Evolutionary conservation across 2,113 vertebrate species (phyloP).

Genomic region (Urocolius indicus): DNA sequence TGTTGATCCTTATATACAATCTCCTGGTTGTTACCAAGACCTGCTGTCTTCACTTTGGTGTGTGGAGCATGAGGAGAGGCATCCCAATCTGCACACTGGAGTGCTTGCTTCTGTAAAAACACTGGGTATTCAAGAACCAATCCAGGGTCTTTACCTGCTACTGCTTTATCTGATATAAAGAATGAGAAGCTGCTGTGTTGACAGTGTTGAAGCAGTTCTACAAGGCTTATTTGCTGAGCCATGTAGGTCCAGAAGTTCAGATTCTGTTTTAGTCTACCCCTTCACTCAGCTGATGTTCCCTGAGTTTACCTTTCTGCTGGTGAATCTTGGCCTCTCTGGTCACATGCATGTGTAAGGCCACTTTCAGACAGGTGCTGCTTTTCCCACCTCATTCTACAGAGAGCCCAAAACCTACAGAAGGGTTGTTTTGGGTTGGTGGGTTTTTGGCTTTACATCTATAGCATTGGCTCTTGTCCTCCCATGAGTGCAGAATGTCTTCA

Average conservation of each 20-base stretch:
- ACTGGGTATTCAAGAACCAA: neutral
- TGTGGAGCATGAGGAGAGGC: neutral
- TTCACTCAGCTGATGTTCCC: neutral
- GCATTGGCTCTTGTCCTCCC: neutral
- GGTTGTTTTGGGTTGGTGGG: neutral
- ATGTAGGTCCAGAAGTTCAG: neutral
- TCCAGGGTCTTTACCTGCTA: neutral
- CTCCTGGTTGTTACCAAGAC: neutral
- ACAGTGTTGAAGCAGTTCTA: neutral
- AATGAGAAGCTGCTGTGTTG: neutral
- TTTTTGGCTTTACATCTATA: neutral
- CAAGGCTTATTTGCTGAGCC: neutral
- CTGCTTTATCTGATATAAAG: neutral
- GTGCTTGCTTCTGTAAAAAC: neutral
- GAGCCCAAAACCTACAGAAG: neutral
- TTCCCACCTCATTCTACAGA: neutral
- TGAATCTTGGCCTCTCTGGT: neutral
- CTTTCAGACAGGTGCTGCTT: neutral
- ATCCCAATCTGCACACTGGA: neutral
- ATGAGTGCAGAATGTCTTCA: neutral
- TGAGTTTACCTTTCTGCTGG: neutral
- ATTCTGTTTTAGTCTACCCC: neutral
- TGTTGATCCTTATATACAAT: neutral
- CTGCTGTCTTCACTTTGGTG: neutral
- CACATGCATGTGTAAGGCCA: neutral